A percentile compares a stretch with the other conserved stretches of the same genome.
Evolutionary conservation across 2,797 vertebrate genomes (phyloP).

Genomic region (Helarctos malayanus): DNA sequence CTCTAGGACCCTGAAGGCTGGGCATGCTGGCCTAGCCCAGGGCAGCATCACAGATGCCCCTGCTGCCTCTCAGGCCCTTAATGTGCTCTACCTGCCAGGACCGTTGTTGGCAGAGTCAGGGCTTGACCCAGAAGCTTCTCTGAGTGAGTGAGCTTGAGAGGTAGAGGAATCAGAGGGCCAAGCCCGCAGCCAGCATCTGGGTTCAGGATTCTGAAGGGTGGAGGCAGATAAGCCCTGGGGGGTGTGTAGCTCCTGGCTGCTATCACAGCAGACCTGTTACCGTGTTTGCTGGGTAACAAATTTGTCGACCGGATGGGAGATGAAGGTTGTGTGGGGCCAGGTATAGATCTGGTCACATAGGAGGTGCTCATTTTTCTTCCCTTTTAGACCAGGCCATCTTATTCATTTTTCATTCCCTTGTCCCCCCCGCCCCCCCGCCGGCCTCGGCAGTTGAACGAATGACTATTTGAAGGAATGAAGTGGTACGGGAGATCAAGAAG

Average conservation of each 20-base stretch:
- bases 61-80: background rate
- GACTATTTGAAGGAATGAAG: background rate
- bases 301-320: background rate
- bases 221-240: background rate
- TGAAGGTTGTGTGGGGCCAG: background rate
- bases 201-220: background rate
- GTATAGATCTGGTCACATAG: background rate
- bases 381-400: background rate
- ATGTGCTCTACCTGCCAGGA: background rate
- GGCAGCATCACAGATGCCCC: background rate
- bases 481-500: rapidly evolving
- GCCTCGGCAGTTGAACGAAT: background rate
- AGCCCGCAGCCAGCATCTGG: background rate
- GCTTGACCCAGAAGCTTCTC: background rate
- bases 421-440: no score
- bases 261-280: background rate
- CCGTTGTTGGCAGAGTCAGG: background rate
- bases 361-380: background rate
- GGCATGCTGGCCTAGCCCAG: background rate
- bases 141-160: background rate
- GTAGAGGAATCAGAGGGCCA: background rate
- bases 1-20: slow-evolving; percentile 48
- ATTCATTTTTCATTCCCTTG: background rate
- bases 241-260: no score
- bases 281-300: background rate